Percentiles rank a stretch among this genome's conserved stretches.
Evolutionary conservation across 2,113 vertebrate genomes (phyloP).

Genomic region (Benitochromis conjunctus): DNA sequence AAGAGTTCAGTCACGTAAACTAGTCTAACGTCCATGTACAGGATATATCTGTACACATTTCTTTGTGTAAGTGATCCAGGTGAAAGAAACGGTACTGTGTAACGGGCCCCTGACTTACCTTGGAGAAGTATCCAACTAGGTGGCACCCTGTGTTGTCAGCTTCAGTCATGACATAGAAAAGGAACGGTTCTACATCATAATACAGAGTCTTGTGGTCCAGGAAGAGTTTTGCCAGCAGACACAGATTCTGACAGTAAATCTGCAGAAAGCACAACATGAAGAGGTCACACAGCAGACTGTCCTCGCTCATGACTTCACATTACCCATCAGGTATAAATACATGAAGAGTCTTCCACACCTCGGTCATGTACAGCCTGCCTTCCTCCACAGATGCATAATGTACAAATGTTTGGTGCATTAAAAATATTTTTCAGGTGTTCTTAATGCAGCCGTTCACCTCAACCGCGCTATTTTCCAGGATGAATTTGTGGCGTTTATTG

Average conservation of each 20-base stretch:
- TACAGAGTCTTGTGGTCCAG: slow-evolving; percentile 90
- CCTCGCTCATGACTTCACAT: not conserved
- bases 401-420: not conserved
- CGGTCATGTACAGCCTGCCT: not conserved
- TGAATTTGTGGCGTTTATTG: not conserved
- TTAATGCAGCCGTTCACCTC: not conserved
- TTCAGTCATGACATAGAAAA: slow-evolving; percentile 91
- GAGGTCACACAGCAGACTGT: not conserved
- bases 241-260: slow-evolving; percentile 92
- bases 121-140: slow-evolving; percentile 89
- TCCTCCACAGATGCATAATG: not conserved
- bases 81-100: not conserved
- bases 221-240: slow-evolving; percentile 88
- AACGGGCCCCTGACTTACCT: slow-evolving; percentile 63
- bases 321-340: not conserved
- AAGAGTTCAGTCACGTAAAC: not conserved
- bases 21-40: not conserved
- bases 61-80: not conserved
- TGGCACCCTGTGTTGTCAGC: slow-evolving; percentile 89
- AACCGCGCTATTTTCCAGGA: not conserved
- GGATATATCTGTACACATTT: not conserved
- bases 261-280: slow-evolving; percentile 26
- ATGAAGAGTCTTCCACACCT: not conserved
- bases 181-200: slow-evolving; percentile 88
- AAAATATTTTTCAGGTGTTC: accelerated